Conservation (phyloP, 2,888 invertebrate species). For the Euzophera pinguis region DNA sequence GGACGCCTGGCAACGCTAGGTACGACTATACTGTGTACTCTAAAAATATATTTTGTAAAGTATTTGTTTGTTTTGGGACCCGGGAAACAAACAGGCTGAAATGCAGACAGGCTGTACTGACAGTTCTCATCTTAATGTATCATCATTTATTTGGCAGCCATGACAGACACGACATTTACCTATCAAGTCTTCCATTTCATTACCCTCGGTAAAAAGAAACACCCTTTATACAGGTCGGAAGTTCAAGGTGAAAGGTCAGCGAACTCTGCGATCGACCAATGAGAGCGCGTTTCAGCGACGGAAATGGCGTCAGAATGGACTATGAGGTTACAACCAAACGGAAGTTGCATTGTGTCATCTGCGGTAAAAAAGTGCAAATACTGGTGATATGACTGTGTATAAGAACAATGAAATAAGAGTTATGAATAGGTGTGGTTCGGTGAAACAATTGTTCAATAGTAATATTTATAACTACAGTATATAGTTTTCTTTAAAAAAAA, state of each 20-base stretch:
- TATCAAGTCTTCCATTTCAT: neutral
- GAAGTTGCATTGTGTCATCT: neutral
- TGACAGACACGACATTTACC: neutral
- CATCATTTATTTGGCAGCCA: neutral
- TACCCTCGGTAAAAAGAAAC: neutral
- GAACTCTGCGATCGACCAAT: slow-evolving; percentile 26
- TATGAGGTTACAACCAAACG: neutral
- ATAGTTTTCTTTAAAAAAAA: too few relatives aligned
- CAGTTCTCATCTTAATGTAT: neutral
- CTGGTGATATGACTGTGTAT: too few relatives aligned
- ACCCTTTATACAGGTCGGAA: slow-evolving; percentile 15
- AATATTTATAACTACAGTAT: too few relatives aligned
- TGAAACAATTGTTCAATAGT: too few relatives aligned
- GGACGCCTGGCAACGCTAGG: too few relatives aligned
- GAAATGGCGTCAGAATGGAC: slow-evolving; percentile 1
- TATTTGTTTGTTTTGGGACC: too few relatives aligned
- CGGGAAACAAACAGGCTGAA: too few relatives aligned
- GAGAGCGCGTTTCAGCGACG: slow-evolving; percentile 18
- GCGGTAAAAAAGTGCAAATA: neutral
- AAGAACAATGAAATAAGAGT: too few relatives aligned
- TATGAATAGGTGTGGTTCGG: too few relatives aligned
- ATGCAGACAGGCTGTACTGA: too few relatives aligned
- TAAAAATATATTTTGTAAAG: too few relatives aligned
- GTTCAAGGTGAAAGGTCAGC: slow-evolving; percentile 29
- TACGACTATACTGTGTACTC: too few relatives aligned